Evolutionary conservation across 2,888 invertebrate genomes (phyloP), one percentile per base, ranked within the genome.

Genomic region (Drosophila maculinotata): DNA sequence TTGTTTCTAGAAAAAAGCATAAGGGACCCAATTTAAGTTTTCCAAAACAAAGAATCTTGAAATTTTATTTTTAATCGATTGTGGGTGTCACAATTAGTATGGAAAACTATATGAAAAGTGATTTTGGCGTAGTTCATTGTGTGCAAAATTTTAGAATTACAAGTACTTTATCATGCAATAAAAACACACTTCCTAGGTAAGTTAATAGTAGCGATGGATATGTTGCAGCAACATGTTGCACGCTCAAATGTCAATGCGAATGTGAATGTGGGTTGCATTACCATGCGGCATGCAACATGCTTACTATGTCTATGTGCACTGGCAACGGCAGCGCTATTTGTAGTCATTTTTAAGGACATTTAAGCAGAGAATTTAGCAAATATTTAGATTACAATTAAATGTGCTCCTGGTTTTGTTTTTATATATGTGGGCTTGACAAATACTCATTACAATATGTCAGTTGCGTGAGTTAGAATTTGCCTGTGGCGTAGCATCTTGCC

Each of bases 361-460:
- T 41, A 36, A 53, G 44, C 31, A 30, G 39, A 45, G 23, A 35
- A 45, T 60, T 56, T 17, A 17, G 26, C 41, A 72, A 69, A 70
- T 77, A 76, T 79, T 79, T 76, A 26, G 53, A 44, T 33, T 65
- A 63, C 71, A 76, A 74, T 79, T 79, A 66, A 70, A 67, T 63
- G 58, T 42, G 57, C 17, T 60, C 49, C 31, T 33, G 52, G 36
- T 44, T n/a, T 3, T 20, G 12, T 14, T 35, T 17, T 15, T 38
- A 15, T n/a, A 4, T 30, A 8, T 41, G 30, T 63, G 58, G 12
- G 41, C 7, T 38, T 8, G 14, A 12, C 15, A 68, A 69, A 64
- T 39, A 64, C 39, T n/a, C 12, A 44, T 17, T 26, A 3, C 31
- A 10, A 48, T 12, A 51, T 35, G 36, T 30, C 51, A 56, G 49